A percentile compares a stretch with the other conserved stretches of the same genome.
phyloP scores from a whole-genome alignment of 1,140 invertebrate genomes.

The Pachypsylla venusta region DNA sequence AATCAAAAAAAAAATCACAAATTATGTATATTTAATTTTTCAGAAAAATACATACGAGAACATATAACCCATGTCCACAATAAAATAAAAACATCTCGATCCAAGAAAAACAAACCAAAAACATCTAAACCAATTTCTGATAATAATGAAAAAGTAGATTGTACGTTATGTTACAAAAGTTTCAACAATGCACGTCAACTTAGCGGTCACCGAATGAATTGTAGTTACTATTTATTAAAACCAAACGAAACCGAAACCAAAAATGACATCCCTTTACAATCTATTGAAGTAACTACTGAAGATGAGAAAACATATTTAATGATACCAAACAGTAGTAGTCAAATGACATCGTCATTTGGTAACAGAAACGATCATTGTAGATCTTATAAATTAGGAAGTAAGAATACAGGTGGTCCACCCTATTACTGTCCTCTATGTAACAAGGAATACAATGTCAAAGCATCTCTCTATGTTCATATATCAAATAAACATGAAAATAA shows the following conservation, averaged over 20 bases:
- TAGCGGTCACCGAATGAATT: not conserved
- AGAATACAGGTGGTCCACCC: not conserved
- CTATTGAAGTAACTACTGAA: no score
- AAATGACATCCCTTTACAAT: no score
- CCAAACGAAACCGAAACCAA: not conserved
- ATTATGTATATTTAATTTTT: no score
- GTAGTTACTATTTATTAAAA: not conserved
- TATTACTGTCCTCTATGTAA: not conserved
- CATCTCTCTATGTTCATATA: not conserved
- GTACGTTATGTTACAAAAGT: not conserved
- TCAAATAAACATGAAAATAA: not conserved
- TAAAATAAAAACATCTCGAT: not conserved
- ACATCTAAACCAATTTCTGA: not conserved
- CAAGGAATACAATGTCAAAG: not conserved
- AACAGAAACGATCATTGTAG: not conserved
- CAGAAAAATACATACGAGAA: constrained; percentile 4
- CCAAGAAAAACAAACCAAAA: no score
- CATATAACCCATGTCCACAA: not conserved
- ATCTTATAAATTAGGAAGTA: not conserved
- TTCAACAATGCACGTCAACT: not conserved
- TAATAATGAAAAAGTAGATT: not conserved
- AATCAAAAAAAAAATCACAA: no score
- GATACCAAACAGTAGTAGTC: not conserved
- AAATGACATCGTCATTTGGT: no score
- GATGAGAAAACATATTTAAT: not conserved